Base-by-base conservation (phyloP, 2,888 invertebrate genomes). In the Mongoloraphidia duomilia region DNA sequence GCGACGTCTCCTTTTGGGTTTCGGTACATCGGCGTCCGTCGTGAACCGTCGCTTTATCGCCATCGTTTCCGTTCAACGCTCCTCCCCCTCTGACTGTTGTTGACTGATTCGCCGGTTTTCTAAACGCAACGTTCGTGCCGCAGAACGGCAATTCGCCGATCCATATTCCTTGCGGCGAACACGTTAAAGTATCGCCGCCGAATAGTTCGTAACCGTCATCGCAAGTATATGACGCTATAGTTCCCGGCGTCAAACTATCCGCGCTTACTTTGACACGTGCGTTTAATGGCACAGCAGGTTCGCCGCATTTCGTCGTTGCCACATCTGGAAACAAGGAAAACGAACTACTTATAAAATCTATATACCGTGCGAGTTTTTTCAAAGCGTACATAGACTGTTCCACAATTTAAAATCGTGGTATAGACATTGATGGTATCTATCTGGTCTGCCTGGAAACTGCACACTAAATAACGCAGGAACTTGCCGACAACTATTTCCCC, bases 51-150 rank as follows among this genome's bases (percentile, higher is more conserved):
- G 82, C 80, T 56, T 75, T 74, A 63, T 90, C 87, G 2, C 92
- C 93, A 61, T 92, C 92, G 61, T 92, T 92, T 11, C 89, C 92
- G 63, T 86, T 89, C 47, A 77, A 74, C 0, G 90, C 84, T 6
- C 78, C 78, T 2, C 91, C 91, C 2, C 88, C 88, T 36, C 91
- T 75, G 1, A 88, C 87, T 1, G 89, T 84, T 1, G 90, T 90
- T 47, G 92, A 92, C 67, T 92, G 91, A 68, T 92, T 92, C 0
- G 88, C 83, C 2, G 92, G 92, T 64, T 89, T 89, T 46, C 88
- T 74, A 59, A 81, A 83, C 2, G 86, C 89, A 10, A 90, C 84
- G 66, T 91, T 90, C 34, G 86, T 86, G 44, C 90, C 90, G 66
- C 91, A 91, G 66, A 89, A 88, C 34, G 90, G 88, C 45, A 84